These are phyloP conservation scores for Numenius phaeopus DNA, from an alignment of 2,797 vertebrate genomes.

Conservation along the genomic window DNA sequence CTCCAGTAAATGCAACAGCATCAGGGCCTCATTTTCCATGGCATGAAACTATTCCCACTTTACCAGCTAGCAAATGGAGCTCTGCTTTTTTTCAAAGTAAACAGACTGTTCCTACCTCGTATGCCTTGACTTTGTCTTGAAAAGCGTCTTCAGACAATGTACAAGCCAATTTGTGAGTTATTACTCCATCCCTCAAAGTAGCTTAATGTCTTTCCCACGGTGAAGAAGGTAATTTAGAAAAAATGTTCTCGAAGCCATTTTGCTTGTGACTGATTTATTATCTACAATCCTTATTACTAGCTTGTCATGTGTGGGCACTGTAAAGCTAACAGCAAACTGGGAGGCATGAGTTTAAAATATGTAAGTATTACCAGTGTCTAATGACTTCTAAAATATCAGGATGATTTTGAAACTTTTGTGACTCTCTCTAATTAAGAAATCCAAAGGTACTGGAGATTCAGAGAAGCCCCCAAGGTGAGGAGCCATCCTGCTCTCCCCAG, in stretches of 20 bases:
- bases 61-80: conserved; percentile 10
- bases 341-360: background rate
- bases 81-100: background rate
- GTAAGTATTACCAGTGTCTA: background rate
- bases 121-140: background rate
- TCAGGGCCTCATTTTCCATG: conserved; percentile 7
- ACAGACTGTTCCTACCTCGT: background rate
- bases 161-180: conserved; percentile 9
- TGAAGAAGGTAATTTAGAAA: conserved; percentile 36
- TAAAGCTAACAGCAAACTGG: background rate
- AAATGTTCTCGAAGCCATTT: background rate
- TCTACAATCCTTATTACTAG: background rate
- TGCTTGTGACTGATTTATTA: background rate
- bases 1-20: background rate
- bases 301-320: background rate
- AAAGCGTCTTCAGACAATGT: background rate
- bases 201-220: background rate
- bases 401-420: background rate
- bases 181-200: background rate
- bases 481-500: background rate
- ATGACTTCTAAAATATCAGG: background rate
- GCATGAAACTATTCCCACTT: background rate
- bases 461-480: background rate
- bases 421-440: background rate
- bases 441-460: background rate